Evolutionary conservation across 2,797 vertebrate genomes (phyloP), one percentile per base, ranked within the genome.

Genomic region (Decapterus maruadsi): DNA sequence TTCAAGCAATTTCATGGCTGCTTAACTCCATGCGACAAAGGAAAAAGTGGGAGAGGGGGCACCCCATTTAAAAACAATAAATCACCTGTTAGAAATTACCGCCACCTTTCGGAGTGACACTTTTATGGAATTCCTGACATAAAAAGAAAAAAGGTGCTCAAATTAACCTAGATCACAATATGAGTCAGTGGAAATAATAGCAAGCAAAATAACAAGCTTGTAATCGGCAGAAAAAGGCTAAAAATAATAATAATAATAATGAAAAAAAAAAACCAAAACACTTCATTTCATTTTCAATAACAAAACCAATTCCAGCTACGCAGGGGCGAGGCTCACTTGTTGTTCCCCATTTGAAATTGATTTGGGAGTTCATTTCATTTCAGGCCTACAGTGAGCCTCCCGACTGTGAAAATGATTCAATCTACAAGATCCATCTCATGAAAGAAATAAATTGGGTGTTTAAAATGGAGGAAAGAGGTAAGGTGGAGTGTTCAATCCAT

Each of bases 401-500:
- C 95, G 95, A 96, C 97, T 97, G 97, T 97, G 97, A 98, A 97
- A 97, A 97, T 97, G 96, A 98, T 97, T 98, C 97, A 97, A 98
- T 97, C 97, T 97, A 96, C 96, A 97, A 97, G 96, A 97, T 96
- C 96, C 96, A 96, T 96, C 96, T 97, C 96, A 96, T 96, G 96
- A 96, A 97, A 95, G 95, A 95, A 97, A 97, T 96, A 97, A 97
- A 98, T 96, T 97, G 96, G 95, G 95, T 96, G 95, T 94, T 96
- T 96, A 96, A 97, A 95, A 95, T 90, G 92, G 94, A 92, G 88
- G 87, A 86, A 89, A 82, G 86, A 83, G 85, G 86, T 69, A 87
- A 91, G 87, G 87, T 83, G 83, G 87, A 89, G 87, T 63, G 88
- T 78, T 92, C 88, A 86, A 93, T 86, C 85, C 82, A 92, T 82